Conservation (phyloP, 2,797 vertebrate species). For the Cryptoblepharus egeriae region DNA sequence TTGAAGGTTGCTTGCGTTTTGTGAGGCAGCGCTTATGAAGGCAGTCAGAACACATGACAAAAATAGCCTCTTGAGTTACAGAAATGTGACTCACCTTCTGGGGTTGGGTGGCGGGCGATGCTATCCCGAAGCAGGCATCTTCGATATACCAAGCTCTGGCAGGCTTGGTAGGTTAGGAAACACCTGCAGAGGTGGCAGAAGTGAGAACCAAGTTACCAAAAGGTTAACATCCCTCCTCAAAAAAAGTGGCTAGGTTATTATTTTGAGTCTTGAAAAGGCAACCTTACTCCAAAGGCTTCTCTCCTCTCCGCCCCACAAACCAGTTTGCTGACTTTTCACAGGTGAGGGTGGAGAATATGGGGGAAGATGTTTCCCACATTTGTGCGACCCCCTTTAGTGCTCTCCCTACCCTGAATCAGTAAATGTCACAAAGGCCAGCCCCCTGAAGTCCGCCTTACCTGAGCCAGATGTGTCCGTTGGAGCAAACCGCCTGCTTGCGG, state of each 20-base stretch:
- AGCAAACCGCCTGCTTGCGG: conserved; percentile 86
- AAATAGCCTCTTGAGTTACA: neutral
- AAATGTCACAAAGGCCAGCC: neutral
- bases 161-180: conserved; percentile 94
- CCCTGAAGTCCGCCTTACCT: conserved; percentile 77
- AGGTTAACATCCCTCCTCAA: no score
- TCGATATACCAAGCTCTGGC: conserved; percentile 92
- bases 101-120: conserved; percentile 88
- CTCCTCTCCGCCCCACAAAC: no score
- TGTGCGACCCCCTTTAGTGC: no score
- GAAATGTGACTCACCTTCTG: conserved; percentile 84
- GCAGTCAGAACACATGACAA: neutral
- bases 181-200: conserved; percentile 83
- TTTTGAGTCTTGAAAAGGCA: no score
- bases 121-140: conserved; percentile 94
- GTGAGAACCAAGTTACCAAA: neutral
- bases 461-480: conserved; percentile 95
- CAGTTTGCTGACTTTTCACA: no score
- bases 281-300: no score
- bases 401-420: no score
- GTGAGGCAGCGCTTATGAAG: neutral
- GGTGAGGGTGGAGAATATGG: no score
- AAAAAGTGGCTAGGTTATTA: no score
- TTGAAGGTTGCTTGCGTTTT: rapidly evolving
- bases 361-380: neutral